phyloP scores from a whole-genome alignment of 2,113 vertebrate genomes.

The Ctenodactylus gundi region DNA sequence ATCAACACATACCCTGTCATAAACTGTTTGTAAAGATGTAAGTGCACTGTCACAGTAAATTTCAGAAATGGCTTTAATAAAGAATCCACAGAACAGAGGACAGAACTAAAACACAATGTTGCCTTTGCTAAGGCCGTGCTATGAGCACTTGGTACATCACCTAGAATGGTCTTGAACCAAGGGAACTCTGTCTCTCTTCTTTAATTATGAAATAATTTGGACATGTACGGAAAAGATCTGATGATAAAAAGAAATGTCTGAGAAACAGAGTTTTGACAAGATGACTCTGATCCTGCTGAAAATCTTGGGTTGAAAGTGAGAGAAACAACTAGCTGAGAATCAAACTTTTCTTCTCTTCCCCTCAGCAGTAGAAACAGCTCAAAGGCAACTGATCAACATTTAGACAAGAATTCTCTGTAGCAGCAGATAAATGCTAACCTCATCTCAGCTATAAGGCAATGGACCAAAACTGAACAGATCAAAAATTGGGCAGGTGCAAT shows the following conservation, averaged over 20 bases:
- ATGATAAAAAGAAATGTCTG: neutral
- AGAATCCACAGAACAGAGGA: neutral
- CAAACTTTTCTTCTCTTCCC: neutral
- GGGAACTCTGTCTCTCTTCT: neutral
- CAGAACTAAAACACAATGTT: neutral
- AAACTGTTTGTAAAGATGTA: neutral
- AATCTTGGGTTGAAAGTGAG: neutral
- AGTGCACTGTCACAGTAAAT: neutral
- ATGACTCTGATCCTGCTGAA: neutral
- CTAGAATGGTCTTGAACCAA: neutral
- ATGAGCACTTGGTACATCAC: neutral
- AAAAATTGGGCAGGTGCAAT: neutral
- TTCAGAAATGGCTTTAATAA: constrained; percentile 34
- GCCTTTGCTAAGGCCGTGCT: constrained; percentile 4
- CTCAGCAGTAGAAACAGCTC: neutral
- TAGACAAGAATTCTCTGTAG: neutral
- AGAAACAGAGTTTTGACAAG: neutral
- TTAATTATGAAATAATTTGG: neutral
- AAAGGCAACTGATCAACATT: neutral
- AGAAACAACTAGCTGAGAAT: neutral
- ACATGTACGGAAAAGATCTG: neutral
- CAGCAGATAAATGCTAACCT: neutral
- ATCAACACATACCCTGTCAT: neutral
- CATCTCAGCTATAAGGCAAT: neutral
- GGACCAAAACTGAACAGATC: neutral